Percentiles rank a stretch among this genome's conserved stretches.
Evolutionary conservation across 2,888 invertebrate genomes (phyloP).

Genomic region (Hypena proboscidalis): DNA sequence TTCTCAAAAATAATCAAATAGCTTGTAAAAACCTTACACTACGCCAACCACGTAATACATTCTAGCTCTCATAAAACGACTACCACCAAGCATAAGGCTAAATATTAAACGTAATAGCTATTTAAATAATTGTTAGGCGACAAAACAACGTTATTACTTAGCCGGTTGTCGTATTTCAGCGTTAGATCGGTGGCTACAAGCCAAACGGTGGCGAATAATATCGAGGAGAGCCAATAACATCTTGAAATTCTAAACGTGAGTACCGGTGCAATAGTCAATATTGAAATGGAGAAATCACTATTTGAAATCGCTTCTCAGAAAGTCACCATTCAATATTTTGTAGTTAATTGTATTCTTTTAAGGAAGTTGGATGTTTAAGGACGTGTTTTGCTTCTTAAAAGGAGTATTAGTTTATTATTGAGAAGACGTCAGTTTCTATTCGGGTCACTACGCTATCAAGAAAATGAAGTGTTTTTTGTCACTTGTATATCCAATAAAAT

Average conservation of each 20-base stretch:
- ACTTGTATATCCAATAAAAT: too few relatives aligned
- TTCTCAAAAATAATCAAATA: too few relatives aligned
- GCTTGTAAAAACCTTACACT: too few relatives aligned
- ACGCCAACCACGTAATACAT: too few relatives aligned
- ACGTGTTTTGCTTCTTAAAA: too few relatives aligned
- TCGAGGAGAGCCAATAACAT: slow-evolving; percentile 7
- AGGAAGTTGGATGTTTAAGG: too few relatives aligned
- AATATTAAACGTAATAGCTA: slow-evolving; percentile 8
- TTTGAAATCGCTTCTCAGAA: neutral
- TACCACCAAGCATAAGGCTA: slow-evolving; percentile 7
- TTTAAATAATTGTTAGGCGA: slow-evolving; percentile 11
- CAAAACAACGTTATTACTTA: slow-evolving; percentile 8
- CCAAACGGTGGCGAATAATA: slow-evolving; percentile 12
- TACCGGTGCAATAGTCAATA: slow-evolving; percentile 1
- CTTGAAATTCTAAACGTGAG: slow-evolving; percentile 8
- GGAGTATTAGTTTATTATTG: too few relatives aligned
- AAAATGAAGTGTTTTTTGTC: too few relatives aligned
- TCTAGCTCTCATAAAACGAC: neutral
- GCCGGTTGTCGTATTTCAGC: slow-evolving; percentile 12
- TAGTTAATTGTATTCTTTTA: too few relatives aligned
- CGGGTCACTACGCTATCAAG: too few relatives aligned
- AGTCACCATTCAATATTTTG: too few relatives aligned
- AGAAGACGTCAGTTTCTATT: too few relatives aligned
- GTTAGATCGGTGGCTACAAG: slow-evolving; percentile 8
- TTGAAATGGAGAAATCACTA: neutral